Conservation (phyloP, 2,888 invertebrate genomes). For the Eupithecia exiguata region DNA sequence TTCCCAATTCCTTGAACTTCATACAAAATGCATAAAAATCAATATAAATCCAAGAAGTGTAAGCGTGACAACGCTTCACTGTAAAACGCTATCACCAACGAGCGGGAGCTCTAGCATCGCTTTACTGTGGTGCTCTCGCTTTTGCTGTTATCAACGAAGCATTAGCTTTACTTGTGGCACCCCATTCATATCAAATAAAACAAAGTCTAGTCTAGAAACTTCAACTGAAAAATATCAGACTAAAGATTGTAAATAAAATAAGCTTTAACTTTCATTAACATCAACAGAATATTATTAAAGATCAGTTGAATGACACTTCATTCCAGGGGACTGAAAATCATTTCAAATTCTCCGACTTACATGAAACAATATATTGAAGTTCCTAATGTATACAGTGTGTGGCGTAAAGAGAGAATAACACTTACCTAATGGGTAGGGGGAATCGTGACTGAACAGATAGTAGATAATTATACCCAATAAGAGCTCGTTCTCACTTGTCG, state of each 20-base stretch:
- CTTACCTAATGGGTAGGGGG: no score
- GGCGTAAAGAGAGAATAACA: no score
- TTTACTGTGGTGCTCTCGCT: background rate
- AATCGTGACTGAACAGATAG: no score
- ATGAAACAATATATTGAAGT: background rate
- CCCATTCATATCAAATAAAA: background rate
- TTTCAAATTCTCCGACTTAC: background rate
- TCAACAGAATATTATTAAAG: background rate
- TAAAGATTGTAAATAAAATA: background rate
- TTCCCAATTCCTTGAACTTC: background rate
- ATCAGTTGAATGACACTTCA: background rate
- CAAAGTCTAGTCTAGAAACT: background rate
- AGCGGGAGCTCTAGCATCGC: background rate
- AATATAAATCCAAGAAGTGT: conserved; percentile 1
- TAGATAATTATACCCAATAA: no score
- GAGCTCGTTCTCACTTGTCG: no score
- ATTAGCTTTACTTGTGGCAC: background rate
- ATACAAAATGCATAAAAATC: background rate
- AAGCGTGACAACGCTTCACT: background rate
- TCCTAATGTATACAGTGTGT: background rate
- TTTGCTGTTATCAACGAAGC: background rate
- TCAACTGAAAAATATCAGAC: background rate
- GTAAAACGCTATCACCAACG: background rate
- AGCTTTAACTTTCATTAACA: background rate
- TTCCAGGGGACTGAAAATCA: background rate